Base-by-base conservation (phyloP, 2,797 vertebrate genomes). In the Myripristis jacobus region DNA sequence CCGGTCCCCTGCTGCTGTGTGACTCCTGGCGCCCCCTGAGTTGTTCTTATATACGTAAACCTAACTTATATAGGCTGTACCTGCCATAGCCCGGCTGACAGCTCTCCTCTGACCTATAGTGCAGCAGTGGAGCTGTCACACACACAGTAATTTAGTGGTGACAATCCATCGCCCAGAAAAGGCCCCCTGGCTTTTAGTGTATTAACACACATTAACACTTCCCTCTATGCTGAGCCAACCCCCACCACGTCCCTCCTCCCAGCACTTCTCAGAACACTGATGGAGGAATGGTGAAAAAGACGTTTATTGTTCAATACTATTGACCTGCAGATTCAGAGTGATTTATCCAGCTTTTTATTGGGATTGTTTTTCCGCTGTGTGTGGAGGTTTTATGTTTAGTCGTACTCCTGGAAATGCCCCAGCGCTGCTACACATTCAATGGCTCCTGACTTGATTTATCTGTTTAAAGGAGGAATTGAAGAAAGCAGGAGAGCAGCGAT, bases 121-220 rank as follows among this genome's bases (percentile, higher is more conserved):
- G 44, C 74, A 44, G 63, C 60, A 65, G 56, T 60, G 36, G 41
- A 83, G 43, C 79, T 89, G 90, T 89, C 91, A 84, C 55, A 55
- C 60, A 43, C 48, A 79, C 68, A 19, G 46, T 87, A 72, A 92
- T 91, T 91, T 90, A 91, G 75, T 76, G 55, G 70, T 61, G 71
- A 79, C 84, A 76, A 87, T 89, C 81, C 83, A 84, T 90, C 87
- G 82, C 75, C 43, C 51, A 44, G 56, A 83, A 91, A 88, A 77
- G 82, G 73, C 77, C 78, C 73, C 47, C 16, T 81, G 84, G 89
- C 91, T 92, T 93, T 93, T 92, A 93, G 89, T 84, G 78, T 92
- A 92, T 91, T 92, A 92, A 82, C 87, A 80, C 84, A 83, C 87
- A 89, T 93, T 91, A 91, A 82, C 82, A 79, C 81, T 66, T 79